Evolutionary conservation across 2,113 vertebrate species (phyloP).

Genomic region (Pristiophorus japonicus): DNA sequence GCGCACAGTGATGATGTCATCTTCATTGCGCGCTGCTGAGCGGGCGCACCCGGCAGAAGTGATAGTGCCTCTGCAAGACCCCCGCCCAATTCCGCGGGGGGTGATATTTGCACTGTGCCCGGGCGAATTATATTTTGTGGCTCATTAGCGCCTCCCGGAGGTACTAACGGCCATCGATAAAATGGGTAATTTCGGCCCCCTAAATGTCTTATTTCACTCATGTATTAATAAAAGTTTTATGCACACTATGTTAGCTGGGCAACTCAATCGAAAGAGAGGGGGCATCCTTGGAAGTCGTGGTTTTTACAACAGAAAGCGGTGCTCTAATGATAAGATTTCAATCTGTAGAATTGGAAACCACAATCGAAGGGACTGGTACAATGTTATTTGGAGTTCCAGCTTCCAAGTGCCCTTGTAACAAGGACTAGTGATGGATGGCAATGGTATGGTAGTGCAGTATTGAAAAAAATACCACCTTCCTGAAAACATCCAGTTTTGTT

Average conservation of each 20-base stretch:
- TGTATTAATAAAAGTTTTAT: background rate
- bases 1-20: no score
- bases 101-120: no score
- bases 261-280: background rate
- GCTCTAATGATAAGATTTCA: background rate
- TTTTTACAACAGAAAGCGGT: background rate
- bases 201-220: background rate
- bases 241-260: background rate
- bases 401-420: background rate
- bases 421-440: background rate
- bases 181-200: no score
- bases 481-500: no score
- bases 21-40: no score
- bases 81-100: no score
- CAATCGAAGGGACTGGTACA: background rate
- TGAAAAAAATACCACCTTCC: background rate
- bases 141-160: no score
- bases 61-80: no score
- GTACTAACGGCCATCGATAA: no score
- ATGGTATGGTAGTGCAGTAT: background rate
- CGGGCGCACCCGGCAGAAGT: no score
- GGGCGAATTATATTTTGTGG: no score
- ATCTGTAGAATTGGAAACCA: background rate
- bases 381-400: background rate
- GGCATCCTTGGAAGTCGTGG: background rate